phyloP scores from a whole-genome alignment of 1,140 invertebrate species.

The Drosophila sulfurigaster region DNA sequence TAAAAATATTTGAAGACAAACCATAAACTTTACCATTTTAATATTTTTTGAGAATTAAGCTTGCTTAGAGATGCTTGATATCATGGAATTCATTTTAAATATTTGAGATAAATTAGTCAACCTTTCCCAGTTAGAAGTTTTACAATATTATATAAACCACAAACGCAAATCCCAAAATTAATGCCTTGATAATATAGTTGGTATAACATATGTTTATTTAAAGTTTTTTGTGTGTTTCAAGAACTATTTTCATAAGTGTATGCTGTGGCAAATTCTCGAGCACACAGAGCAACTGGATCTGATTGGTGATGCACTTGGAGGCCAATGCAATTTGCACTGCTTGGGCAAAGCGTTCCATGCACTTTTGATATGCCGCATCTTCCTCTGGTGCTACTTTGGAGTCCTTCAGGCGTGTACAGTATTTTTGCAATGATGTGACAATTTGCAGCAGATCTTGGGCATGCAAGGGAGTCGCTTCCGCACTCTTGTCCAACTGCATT shows the following conservation, averaged over 20 bases:
- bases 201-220: constrained; percentile 17
- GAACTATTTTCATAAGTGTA: constrained; percentile 87
- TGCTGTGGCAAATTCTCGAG: constrained; percentile 87
- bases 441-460: constrained; percentile 87
- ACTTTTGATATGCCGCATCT: constrained; percentile 85
- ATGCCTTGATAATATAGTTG: background rate
- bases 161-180: background rate
- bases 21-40: too few species aligned
- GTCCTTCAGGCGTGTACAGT: constrained; percentile 83
- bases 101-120: background rate
- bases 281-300: constrained; percentile 86
- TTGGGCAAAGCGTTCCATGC: constrained; percentile 91
- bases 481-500: constrained; percentile 85
- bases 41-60: too few species aligned
- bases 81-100: background rate
- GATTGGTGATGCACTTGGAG: constrained; percentile 91
- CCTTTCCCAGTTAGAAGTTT: background rate
- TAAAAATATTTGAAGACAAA: too few species aligned
- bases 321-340: constrained; percentile 90
- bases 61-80: background rate
- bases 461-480: constrained; percentile 86
- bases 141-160: background rate
- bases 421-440: constrained; percentile 84
- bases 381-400: constrained; percentile 52
- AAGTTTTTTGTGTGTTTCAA: constrained; percentile 84